A percentile compares a stretch with the other conserved stretches of the same genome.
Evolutionary conservation across 2,888 invertebrate species (phyloP).

Genomic region (Cantharis lateralis): DNA sequence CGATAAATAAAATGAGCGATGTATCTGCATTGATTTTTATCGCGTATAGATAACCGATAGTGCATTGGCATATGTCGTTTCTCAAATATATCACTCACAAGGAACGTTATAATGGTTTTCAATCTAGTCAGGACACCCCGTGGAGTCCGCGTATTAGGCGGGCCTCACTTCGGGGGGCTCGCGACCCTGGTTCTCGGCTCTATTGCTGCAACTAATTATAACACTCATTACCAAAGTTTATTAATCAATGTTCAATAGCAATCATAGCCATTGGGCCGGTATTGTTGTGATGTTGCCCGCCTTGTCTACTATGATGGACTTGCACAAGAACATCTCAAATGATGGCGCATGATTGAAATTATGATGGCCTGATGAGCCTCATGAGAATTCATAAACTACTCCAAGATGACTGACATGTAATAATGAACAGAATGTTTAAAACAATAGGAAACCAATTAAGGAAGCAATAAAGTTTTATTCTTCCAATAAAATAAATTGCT

Average conservation of each 20-base stretch:
- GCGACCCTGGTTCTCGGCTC: constrained; percentile 40
- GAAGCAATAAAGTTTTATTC: neutral
- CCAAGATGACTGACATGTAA: constrained; percentile 15
- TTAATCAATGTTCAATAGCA: constrained; percentile 56
- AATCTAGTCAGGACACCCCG: constrained; percentile 42
- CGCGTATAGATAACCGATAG: constrained; percentile 1
- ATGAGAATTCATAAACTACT: constrained; percentile 16
- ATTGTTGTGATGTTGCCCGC: constrained; percentile 42
- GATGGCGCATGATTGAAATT: constrained; percentile 29
- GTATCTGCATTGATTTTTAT: constrained; percentile 3
- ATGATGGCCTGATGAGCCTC: constrained; percentile 23
- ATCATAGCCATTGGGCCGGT: constrained; percentile 46
- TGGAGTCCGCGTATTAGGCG: constrained; percentile 47
- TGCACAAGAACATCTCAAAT: constrained; percentile 16
- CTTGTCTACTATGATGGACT: constrained; percentile 29
- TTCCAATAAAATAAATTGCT: neutral
- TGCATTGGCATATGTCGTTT: constrained; percentile 37
- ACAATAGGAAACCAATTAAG: constrained; percentile 6
- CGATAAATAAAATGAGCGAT: neutral
- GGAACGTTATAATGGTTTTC: constrained; percentile 41
- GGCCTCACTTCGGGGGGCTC: constrained; percentile 42
- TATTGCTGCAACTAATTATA: constrained; percentile 55
- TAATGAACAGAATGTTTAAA: constrained; percentile 16
- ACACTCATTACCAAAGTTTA: constrained; percentile 58
- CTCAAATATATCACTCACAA: constrained; percentile 37